These are phyloP conservation scores for Cynopterus sphinx DNA, from an alignment of 2,797 vertebrate species.

Conservation along the genomic window DNA sequence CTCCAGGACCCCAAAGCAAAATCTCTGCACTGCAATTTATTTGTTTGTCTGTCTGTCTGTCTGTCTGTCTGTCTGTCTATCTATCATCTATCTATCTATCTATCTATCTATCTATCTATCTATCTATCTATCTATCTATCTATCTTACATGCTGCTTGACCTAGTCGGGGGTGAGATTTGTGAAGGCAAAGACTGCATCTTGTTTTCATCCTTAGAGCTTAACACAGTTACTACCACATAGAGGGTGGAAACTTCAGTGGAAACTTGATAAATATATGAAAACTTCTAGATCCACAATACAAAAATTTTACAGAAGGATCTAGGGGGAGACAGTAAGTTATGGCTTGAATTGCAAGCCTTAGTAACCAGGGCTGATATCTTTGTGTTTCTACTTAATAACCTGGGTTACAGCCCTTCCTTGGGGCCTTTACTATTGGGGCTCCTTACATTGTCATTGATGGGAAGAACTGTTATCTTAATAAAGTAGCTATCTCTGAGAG, in stretches of 20 bases:
- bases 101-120: too few species aligned
- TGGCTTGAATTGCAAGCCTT: not conserved
- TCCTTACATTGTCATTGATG: not conserved
- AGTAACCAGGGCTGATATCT: not conserved
- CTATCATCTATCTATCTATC: too few species aligned
- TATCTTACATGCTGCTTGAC: not conserved
- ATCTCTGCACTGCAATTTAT: not conserved
- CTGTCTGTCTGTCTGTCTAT: too few species aligned
- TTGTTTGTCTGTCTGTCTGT: too few species aligned
- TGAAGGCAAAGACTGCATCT: not conserved
- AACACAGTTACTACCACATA: not conserved
- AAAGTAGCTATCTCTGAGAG: not conserved
- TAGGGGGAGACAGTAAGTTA: not conserved
- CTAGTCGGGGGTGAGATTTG: not conserved
- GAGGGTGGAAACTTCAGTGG: not conserved
- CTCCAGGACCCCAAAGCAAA: not conserved
- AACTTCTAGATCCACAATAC: not conserved
- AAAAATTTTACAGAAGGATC: not conserved
- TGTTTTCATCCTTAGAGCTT: not conserved
- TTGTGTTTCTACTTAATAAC: not conserved
- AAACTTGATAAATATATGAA: not conserved
- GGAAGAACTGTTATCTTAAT: not conserved
- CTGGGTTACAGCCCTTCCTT: not conserved
- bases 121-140: too few species aligned
- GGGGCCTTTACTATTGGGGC: not conserved